Evolutionary conservation across 1,140 invertebrate genomes (phyloP), one percentile per base, ranked within the genome.

Genomic region (Bombus pascuorum): DNA sequence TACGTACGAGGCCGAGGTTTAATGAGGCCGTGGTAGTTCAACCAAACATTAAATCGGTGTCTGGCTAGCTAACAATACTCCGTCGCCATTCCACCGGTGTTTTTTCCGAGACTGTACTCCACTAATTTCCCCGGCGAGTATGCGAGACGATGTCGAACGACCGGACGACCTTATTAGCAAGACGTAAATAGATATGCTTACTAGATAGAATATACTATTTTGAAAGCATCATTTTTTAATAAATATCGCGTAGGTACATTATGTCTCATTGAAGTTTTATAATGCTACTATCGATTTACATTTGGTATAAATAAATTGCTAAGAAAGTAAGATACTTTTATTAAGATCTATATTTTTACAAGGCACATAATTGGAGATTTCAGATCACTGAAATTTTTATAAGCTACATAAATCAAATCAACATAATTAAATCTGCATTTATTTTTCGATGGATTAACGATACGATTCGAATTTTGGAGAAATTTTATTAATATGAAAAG

Each of bases 41-140:
- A 90, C 68, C 78, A 79, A 81, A 90, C 87, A 82, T 90, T 90
- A 90, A 90, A 89, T 90, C 89, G 81, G 88, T 80, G 75, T 89
- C 89, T 85, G 68, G 85, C 80, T 62, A 71, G 82, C 79, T 85
- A 85, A 90, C 86, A 81, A 83, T 87, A 82, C 85, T 66, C 73
- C 34, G 18, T 15, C 66, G 57, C 28, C 66, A 44, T 71, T 42
- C 37, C 47, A 13, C 32, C 25, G 39, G 39, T 71, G 32, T 77
- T 85, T 83, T 81, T 83, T 81, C 62, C 65, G 9, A 42, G 59
- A 9, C 28, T 70, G 28, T 9, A 25, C 37, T 22, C 28, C 13
- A 59, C 34, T 73, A 85, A 76, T 68, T 89, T 80, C 44, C 65
- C 74, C 25, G 28, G 39, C 28, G 59, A 62, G 25, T 39, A 76